These are phyloP conservation scores for Acipenser ruthenus DNA, from an alignment of 2,797 vertebrate species.

Conservation along the genomic window DNA sequence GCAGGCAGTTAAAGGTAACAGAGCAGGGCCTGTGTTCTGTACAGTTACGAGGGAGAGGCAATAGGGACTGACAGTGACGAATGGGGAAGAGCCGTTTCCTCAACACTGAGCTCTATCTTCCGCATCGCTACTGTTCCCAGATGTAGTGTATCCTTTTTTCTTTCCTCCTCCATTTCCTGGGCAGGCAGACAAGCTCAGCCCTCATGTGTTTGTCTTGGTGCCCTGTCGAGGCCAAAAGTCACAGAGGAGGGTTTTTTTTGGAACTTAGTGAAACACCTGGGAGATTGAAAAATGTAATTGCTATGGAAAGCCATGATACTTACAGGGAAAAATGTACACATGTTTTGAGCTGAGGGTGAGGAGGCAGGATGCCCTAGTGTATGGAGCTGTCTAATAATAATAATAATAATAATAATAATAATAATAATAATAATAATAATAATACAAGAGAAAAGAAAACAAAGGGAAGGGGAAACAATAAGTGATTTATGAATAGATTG, in stretches of 20 bases:
- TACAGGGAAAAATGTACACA: too few species aligned
- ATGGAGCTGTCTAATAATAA: neutral
- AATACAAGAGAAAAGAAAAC: neutral
- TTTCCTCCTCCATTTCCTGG: neutral
- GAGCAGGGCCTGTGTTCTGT: slow-evolving; percentile 49
- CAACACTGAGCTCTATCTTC: slow-evolving; percentile 53
- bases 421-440: too few species aligned
- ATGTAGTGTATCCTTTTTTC: neutral
- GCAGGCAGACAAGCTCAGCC: neutral
- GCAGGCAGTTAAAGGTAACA: slow-evolving; percentile 30
- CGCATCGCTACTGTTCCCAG: slow-evolving; percentile 5
- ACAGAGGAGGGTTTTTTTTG: neutral
- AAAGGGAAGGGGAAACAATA: neutral
- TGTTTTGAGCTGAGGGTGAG: too few species aligned
- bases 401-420: too few species aligned
- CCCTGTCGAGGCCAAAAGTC: neutral
- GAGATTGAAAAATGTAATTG: too few species aligned
- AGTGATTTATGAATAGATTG: neutral
- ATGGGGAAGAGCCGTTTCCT: slow-evolving; percentile 53
- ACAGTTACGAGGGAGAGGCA: slow-evolving; percentile 59
- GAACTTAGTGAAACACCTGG: neutral
- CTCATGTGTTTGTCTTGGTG: neutral
- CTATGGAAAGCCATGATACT: too few species aligned
- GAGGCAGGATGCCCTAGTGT: too few species aligned
- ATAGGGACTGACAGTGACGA: slow-evolving; percentile 68